Percentiles rank a stretch among this genome's conserved stretches.
phyloP scores from a whole-genome alignment of 2,797 vertebrate species.

The Cichlasoma orientale region DNA sequence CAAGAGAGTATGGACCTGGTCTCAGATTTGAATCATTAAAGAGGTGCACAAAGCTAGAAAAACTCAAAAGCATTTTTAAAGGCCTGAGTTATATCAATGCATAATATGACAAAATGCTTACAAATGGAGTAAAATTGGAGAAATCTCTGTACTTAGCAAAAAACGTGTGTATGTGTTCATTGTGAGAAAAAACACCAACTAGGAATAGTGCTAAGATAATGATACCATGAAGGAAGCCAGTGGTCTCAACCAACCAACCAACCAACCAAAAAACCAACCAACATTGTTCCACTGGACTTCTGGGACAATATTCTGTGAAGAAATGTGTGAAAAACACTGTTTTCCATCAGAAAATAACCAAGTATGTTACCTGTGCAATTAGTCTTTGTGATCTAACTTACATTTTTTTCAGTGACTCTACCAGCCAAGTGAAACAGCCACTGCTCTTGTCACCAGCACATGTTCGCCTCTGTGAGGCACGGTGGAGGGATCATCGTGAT shows the following conservation, averaged over 20 bases:
- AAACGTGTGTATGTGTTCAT: not conserved
- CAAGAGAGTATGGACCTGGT: too few relatives aligned
- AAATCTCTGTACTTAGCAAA: not conserved
- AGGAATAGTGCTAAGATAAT: not conserved
- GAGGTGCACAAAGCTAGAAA: not conserved
- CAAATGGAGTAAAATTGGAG: not conserved
- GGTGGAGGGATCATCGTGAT: too few relatives aligned
- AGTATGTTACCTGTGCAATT: not conserved
- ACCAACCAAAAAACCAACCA: not conserved
- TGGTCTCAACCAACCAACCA: not conserved
- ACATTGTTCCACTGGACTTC: not conserved
- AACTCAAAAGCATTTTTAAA: not conserved
- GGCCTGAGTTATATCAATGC: not conserved
- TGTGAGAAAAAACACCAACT: not conserved
- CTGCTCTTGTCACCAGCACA: not conserved
- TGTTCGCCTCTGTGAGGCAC: too few relatives aligned
- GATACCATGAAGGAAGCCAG: not conserved
- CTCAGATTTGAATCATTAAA: not conserved
- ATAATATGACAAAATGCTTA: not conserved
- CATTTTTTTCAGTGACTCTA: not conserved
- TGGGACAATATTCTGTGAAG: not conserved
- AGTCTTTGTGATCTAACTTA: not conserved
- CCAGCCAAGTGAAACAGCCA: not conserved
- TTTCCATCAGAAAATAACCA: not conserved
- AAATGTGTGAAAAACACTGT: not conserved